Conservation (phyloP, 2,113 vertebrate genomes). For the Tetrao urogallus region DNA sequence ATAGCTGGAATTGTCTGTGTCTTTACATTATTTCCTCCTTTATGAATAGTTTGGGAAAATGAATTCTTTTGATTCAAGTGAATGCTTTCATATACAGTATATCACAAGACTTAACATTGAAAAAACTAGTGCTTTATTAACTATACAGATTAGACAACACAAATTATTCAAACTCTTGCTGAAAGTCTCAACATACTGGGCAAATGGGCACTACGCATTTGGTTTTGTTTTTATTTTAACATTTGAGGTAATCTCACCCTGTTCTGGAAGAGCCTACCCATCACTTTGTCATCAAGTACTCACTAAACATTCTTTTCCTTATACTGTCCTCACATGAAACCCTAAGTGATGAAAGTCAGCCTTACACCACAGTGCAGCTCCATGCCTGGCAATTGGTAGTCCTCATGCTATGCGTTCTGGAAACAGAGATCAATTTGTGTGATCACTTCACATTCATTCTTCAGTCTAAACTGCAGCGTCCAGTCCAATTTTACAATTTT, state of each 20-base stretch:
- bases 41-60: neutral
- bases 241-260: neutral
- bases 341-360: neutral
- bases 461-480: neutral
- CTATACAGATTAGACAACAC: neutral
- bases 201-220: neutral
- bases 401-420: neutral
- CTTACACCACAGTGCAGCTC: neutral
- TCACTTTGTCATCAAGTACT: neutral
- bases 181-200: neutral
- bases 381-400: neutral
- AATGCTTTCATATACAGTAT: neutral
- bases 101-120: neutral
- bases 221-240: neutral
- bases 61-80: neutral
- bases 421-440: constrained; percentile 10
- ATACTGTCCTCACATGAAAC: neutral
- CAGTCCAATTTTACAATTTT: neutral
- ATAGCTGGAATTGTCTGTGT: neutral
- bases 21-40: neutral
- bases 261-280: neutral
- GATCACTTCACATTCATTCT: constrained; percentile 16
- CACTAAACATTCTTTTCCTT: neutral
- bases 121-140: neutral
- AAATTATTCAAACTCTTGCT: neutral